These are phyloP conservation scores for Diploptera punctata DNA, from an alignment of 2,888 invertebrate genomes.

Conservation along the genomic window DNA sequence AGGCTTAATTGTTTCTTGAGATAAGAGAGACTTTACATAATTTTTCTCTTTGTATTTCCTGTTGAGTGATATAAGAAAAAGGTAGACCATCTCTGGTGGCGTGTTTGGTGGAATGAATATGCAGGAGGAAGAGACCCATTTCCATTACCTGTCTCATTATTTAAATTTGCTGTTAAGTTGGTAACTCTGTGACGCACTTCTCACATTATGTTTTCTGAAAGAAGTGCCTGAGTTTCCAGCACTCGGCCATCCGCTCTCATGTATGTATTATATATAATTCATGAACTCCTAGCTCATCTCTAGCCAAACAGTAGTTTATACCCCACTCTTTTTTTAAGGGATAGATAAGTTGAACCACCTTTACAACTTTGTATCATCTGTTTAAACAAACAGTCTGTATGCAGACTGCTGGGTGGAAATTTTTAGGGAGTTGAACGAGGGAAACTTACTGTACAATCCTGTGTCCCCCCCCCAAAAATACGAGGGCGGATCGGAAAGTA, in stretches of 20 bases:
- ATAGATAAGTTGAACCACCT: too few relatives aligned
- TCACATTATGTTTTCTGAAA: too few relatives aligned
- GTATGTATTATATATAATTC: background rate
- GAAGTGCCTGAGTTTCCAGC: background rate
- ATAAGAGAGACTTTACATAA: too few relatives aligned
- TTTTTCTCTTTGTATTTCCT: too few relatives aligned
- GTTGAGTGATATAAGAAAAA: too few relatives aligned
- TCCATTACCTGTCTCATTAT: slow-evolving; percentile 19
- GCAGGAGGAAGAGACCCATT: background rate
- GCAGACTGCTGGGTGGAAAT: background rate
- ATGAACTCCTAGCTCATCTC: background rate
- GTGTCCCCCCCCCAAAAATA: too few relatives aligned
- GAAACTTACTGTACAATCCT: too few relatives aligned
- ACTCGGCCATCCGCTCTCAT: background rate
- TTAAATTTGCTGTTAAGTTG: slow-evolving; percentile 17
- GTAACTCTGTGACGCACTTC: background rate
- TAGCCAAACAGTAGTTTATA: background rate
- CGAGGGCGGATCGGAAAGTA: too few relatives aligned
- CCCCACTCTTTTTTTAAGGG: background rate
- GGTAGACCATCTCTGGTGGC: too few relatives aligned
- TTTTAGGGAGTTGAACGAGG: too few relatives aligned
- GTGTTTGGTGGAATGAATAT: background rate
- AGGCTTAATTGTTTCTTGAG: too few relatives aligned
- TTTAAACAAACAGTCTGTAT: background rate
- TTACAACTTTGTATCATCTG: too few relatives aligned